Evolutionary conservation across 2,797 vertebrate genomes (phyloP), one percentile per base, ranked within the genome.

Genomic region (Urosaurus nigricauda): DNA sequence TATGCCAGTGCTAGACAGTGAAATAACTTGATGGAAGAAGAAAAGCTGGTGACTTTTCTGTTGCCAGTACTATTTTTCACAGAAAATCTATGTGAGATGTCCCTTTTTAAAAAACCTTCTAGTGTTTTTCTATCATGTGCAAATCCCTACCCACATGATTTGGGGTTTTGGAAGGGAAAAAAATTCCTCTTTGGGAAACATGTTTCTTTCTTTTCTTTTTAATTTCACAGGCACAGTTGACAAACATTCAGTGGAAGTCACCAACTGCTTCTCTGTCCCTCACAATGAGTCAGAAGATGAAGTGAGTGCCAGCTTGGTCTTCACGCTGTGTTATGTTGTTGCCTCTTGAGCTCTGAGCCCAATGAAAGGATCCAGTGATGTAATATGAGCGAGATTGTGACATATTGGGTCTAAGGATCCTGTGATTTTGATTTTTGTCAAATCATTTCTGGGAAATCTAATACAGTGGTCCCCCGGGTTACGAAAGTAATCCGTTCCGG

Each of bases 261-360:
- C 99, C 94, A 99, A 99, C 94, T 99, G 99, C 95, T 99, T 99
- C 96, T 99, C 99, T 4, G 99, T 99, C 4, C 99, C 99, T 0
- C 99, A 99, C 97, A 99, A 99, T 74, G 99, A 99, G 94, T 99
- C 99, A 0, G 99, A 99, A 93, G 99, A 99, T 94, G 99, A 99
- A 98, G 99, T 99, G 90, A 91, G 97, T 93, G 29, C 7, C 2
- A 9, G 35, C 43, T 47, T 60, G 4, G 35, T 43, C 26, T 37
- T 29, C 35, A 21, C 32, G 4, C 12, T 74, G 51, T 32, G 11
- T 70, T 63, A 75, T 26, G 35, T 40, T 32, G 24, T 43, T 77
- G 21, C 11, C 16, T n/a, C 11, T 32, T 89, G 16, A 32, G 24
- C 29, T 4, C 35, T 51, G 40, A 74, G 26, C 16, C 1, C 9